A percentile compares a stretch with the other conserved stretches of the same genome.
Evolutionary conservation across 2,113 vertebrate genomes (phyloP).

Genomic region (Gila orcuttii): DNA sequence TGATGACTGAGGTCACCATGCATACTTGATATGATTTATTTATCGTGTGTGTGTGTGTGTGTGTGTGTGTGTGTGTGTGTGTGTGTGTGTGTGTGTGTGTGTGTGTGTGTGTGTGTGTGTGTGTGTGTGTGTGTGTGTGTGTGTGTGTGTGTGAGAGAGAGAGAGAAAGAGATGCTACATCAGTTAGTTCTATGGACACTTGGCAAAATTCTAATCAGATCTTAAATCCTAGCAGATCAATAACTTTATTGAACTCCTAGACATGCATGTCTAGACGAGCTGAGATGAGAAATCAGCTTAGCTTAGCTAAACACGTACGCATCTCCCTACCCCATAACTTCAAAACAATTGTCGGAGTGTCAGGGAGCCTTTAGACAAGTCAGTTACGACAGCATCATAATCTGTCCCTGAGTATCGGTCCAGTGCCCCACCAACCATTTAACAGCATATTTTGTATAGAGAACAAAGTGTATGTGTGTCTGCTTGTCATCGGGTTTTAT

Average conservation of each 20-base stretch:
- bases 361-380: too few species aligned
- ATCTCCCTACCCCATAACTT: too few species aligned
- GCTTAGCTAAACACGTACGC: too few species aligned
- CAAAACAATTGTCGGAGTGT: fast-evolving
- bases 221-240: neutral
- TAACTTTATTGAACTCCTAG: neutral
- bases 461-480: neutral
- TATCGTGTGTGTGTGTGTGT: neutral
- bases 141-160: too few species aligned
- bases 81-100: too few species aligned
- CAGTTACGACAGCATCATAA: too few species aligned
- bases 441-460: neutral
- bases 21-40: neutral
- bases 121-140: too few species aligned
- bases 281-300: too few species aligned
- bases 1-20: neutral
- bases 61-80: too few species aligned
- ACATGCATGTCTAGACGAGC: neutral
- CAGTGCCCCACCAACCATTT: neutral
- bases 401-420: too few species aligned
- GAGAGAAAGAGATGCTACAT: neutral
- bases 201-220: constrained; percentile 11
- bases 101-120: too few species aligned
- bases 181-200: neutral
- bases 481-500: constrained; percentile 3